Evolutionary conservation across 2,113 vertebrate species (phyloP).

Genomic region (Oryzias woworae): DNA sequence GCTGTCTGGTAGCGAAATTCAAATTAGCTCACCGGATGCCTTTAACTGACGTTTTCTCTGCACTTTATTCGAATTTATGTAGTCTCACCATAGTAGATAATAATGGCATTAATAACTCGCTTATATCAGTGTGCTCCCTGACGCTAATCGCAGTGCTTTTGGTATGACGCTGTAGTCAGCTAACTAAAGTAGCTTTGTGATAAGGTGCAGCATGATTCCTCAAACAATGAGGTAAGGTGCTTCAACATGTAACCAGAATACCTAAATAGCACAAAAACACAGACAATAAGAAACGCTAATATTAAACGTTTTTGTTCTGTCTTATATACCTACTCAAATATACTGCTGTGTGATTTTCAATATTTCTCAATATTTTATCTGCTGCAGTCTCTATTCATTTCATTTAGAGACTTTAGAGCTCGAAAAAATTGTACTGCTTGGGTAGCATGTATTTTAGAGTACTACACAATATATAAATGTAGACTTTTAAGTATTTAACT

Average conservation of each 20-base stretch:
- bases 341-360: no score
- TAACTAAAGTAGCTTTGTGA: slow-evolving; percentile 32
- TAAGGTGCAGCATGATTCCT: slow-evolving; percentile 58
- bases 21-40: slow-evolving; percentile 38
- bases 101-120: not conserved
- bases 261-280: not conserved
- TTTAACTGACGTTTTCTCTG: not conserved
- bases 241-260: not conserved
- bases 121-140: not conserved
- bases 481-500: no score
- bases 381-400: no score
- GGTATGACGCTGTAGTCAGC: slow-evolving; percentile 32
- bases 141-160: slow-evolving; percentile 3
- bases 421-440: no score
- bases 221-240: slow-evolving; percentile 62
- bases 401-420: no score
- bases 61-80: not conserved
- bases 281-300: not conserved
- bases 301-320: no score
- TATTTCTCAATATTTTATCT: no score
- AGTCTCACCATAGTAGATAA: not conserved
- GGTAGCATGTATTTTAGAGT: no score
- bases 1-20: slow-evolving; percentile 29
- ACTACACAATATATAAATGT: no score
- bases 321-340: no score